These are phyloP conservation scores for Synergus laeviventris DNA, from an alignment of 2,888 invertebrate species.

Conservation along the genomic window DNA sequence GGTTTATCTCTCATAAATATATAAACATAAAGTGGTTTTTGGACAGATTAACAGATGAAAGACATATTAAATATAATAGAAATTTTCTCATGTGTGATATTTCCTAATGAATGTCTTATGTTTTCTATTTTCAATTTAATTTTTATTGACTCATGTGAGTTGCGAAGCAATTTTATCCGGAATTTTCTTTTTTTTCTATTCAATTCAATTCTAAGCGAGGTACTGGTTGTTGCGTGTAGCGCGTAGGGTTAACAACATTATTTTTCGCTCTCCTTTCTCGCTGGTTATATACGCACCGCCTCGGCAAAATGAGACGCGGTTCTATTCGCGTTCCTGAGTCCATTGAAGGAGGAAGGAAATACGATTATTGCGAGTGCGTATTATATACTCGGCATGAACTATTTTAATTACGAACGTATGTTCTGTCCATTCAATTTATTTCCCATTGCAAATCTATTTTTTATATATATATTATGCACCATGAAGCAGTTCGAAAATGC, in stretches of 20 bases:
- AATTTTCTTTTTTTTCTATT: slow-evolving; percentile 37
- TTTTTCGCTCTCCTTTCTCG: slow-evolving; percentile 54
- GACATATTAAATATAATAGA: too few relatives aligned
- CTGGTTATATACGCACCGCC: slow-evolving; percentile 40
- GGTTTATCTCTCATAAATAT: too few relatives aligned
- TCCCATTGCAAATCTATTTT: background rate
- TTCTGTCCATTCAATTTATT: slow-evolving; percentile 34
- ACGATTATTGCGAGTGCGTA: slow-evolving; percentile 20
- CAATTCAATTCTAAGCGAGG: slow-evolving; percentile 15
- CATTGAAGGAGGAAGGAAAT: background rate
- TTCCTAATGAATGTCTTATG: background rate
- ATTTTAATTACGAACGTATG: slow-evolving; percentile 32
- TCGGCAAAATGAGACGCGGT: background rate
- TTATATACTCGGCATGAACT: slow-evolving; percentile 25
- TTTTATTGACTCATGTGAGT: background rate
- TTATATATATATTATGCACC: background rate
- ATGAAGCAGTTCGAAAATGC: background rate
- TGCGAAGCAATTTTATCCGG: slow-evolving; percentile 43
- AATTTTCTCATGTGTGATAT: background rate
- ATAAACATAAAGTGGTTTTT: too few relatives aligned
- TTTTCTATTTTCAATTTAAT: background rate
- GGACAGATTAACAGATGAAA: too few relatives aligned
- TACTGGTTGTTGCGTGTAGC: slow-evolving; percentile 34
- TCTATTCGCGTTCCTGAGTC: background rate
- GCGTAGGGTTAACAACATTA: slow-evolving; percentile 56